A percentile compares a stretch with the other conserved stretches of the same genome.
phyloP scores from a whole-genome alignment of 2,888 invertebrate species.

The Protula sp. region DNA sequence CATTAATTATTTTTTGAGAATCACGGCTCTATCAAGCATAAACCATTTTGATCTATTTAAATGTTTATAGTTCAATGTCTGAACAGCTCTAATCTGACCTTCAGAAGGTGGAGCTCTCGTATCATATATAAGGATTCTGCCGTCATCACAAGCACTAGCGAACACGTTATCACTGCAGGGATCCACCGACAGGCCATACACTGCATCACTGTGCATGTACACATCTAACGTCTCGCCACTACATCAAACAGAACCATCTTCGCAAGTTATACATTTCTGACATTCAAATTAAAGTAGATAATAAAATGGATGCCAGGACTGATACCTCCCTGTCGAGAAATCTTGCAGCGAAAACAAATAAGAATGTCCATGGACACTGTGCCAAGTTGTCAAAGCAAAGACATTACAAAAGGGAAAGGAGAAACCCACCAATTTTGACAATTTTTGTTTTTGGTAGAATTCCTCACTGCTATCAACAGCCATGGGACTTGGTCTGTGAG shows the following conservation, averaged over 20 bases:
- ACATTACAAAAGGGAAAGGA: too few relatives aligned
- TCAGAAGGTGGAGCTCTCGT: slow-evolving; percentile 61
- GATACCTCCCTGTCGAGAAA: too few relatives aligned
- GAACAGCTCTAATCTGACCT: slow-evolving; percentile 29
- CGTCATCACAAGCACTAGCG: slow-evolving; percentile 88
- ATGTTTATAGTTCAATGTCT: background rate
- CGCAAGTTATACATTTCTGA: too few relatives aligned
- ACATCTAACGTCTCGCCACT: slow-evolving; percentile 59
- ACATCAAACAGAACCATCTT: slow-evolving; percentile 7
- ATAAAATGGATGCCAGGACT: background rate
- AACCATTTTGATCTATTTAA: background rate
- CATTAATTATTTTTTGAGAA: too few relatives aligned
- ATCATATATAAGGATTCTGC: slow-evolving; percentile 79
- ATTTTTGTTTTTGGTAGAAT: too few relatives aligned
- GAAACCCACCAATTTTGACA: too few relatives aligned
- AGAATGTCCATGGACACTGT: too few relatives aligned
- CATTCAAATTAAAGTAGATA: background rate
- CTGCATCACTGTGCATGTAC: slow-evolving; percentile 79
- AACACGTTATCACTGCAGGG: slow-evolving; percentile 78
- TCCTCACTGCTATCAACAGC: too few relatives aligned
- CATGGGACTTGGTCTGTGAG: too few relatives aligned
- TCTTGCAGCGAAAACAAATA: too few relatives aligned
- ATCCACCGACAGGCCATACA: slow-evolving; percentile 82
- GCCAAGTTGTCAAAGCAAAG: too few relatives aligned
- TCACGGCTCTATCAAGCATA: too few relatives aligned